These are phyloP conservation scores for Sebastes itinus DNA, from an alignment of 2,797 vertebrate species.

Conservation along the genomic window DNA sequence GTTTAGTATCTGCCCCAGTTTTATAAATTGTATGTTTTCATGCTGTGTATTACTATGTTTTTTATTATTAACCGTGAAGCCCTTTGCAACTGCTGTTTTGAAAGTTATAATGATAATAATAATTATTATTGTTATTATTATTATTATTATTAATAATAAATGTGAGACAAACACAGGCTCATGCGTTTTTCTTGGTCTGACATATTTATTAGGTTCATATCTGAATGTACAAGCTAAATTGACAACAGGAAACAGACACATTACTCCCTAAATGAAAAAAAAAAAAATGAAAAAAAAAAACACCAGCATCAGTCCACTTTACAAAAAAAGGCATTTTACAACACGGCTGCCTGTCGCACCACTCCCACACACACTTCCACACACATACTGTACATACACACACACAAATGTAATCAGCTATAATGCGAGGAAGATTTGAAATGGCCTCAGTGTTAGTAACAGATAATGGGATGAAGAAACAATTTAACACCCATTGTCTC, in stretches of 20 bases:
- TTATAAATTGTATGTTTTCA: no score
- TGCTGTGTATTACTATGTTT: no score
- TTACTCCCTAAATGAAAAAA: slow-evolving; percentile 77
- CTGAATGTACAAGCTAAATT: slow-evolving; percentile 87
- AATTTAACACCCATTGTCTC: slow-evolving; percentile 25
- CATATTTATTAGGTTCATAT: slow-evolving; percentile 86
- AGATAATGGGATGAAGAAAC: slow-evolving; percentile 18
- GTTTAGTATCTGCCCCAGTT: no score
- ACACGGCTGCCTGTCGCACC: slow-evolving; percentile 68
- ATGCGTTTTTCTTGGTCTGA: slow-evolving; percentile 54
- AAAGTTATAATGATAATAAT: no score
- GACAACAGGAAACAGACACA: slow-evolving; percentile 86
- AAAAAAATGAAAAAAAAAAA: slow-evolving; percentile 26
- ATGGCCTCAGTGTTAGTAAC: slow-evolving; percentile 33
- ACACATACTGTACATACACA: slow-evolving; percentile 40
- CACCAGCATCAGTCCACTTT: slow-evolving; percentile 86
- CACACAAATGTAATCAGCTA: slow-evolving; percentile 36
- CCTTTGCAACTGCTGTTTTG: no score
- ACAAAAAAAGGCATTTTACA: slow-evolving; percentile 84
- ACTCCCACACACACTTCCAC: slow-evolving; percentile 28
- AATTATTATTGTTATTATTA: no score
- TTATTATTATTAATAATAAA: not conserved
- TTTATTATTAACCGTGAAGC: no score
- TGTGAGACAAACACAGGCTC: slow-evolving; percentile 34
- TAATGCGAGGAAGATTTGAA: slow-evolving; percentile 28